phyloP scores from a whole-genome alignment of 2,113 vertebrate species.

The Dipodomys merriami region DNA sequence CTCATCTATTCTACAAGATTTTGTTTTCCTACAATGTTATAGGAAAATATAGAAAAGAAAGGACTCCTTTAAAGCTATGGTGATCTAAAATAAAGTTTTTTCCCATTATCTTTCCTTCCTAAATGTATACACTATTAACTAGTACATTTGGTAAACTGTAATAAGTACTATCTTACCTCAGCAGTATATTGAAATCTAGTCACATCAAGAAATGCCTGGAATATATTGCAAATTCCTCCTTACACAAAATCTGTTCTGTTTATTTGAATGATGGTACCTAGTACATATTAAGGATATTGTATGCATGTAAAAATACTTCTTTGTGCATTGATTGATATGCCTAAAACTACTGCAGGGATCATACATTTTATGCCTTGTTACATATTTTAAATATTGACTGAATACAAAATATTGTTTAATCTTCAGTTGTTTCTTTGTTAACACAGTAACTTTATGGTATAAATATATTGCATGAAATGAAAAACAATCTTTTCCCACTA shows the following conservation, averaged over 20 bases:
- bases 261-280: background rate
- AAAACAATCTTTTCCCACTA: slow-evolving; percentile 10
- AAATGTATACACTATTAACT: background rate
- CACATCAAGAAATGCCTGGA: background rate
- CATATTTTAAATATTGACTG: slow-evolving; percentile 36
- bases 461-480: slow-evolving; percentile 44
- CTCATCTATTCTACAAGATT: background rate
- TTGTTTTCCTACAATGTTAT: background rate
- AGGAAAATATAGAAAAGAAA: background rate
- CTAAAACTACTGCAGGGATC: slow-evolving; percentile 33
- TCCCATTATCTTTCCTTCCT: background rate
- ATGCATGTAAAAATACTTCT: background rate
- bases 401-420: slow-evolving; percentile 31
- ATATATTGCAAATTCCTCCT: background rate
- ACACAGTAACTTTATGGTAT: background rate
- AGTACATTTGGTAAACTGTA: background rate
- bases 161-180: background rate
- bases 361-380: background rate
- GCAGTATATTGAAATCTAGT: background rate
- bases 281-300: background rate
- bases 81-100: background rate
- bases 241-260: background rate
- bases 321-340: background rate
- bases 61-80: background rate
- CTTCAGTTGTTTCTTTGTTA: slow-evolving; percentile 40